A percentile compares a stretch with the other conserved stretches of the same genome.
Conservation (phyloP, 2,888 invertebrate genomes). For the Trissonchulus latispiculum region DNA sequence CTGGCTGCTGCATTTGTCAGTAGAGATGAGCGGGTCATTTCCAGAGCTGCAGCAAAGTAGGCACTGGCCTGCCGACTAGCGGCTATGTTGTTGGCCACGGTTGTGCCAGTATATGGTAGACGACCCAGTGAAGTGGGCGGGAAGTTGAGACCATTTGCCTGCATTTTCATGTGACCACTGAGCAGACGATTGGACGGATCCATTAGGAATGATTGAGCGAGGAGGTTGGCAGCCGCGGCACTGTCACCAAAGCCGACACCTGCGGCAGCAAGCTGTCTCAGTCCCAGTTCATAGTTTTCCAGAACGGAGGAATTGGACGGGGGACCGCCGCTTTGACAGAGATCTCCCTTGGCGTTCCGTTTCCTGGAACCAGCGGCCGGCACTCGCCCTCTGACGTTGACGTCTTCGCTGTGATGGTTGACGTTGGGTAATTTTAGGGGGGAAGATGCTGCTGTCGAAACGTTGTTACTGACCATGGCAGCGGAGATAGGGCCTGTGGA, state of each 20-base stretch:
- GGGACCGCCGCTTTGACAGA: not conserved
- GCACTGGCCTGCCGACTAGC: not conserved
- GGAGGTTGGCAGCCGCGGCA: not conserved
- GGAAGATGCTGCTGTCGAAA: not conserved
- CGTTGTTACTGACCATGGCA: not conserved
- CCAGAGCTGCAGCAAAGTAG: not conserved
- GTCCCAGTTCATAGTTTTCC: not conserved
- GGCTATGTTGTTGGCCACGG: not conserved
- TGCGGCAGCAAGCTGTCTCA: not conserved
- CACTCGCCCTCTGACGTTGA: not conserved
- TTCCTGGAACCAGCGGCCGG: not conserved
- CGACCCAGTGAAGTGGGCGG: not conserved
- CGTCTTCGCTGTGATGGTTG: not conserved
- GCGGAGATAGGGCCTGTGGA: not conserved
- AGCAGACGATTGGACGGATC: not conserved
- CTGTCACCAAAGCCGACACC: not conserved
- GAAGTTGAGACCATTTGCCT: too few species aligned
- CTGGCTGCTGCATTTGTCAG: not conserved
- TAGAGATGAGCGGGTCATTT: not conserved
- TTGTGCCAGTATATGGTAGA: not conserved
- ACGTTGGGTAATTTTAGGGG: not conserved
- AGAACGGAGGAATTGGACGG: too few species aligned
- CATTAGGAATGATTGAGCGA: not conserved
- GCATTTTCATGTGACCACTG: not conserved
- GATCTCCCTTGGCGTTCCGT: not conserved